Conservation (phyloP, 35 echinoderm and acorn worm genomes). For the Eucidaris tribuloides region DNA sequence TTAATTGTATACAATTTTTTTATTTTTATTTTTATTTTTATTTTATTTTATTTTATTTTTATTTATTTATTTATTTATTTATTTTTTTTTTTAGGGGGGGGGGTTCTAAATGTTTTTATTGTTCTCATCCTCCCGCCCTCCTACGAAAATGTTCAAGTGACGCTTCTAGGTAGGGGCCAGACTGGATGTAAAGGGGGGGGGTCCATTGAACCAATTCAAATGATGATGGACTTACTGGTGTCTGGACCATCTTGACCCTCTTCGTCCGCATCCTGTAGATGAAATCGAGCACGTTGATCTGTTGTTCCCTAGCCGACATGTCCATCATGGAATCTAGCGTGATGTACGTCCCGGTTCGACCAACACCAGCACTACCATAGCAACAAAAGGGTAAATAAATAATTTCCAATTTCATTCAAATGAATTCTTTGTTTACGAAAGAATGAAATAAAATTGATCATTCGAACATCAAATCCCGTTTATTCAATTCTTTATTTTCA, state of each 20-base stretch:
- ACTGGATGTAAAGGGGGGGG: no score
- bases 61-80: no score
- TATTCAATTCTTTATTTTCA: neutral
- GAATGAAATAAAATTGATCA: neutral
- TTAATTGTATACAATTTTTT: no score
- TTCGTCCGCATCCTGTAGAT: slow-evolving; percentile 58
- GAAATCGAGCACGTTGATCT: slow-evolving; percentile 58
- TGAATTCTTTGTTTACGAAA: neutral
- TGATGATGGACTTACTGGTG: slow-evolving; percentile 51
- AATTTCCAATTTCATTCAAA: neutral
- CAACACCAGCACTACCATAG: slow-evolving; percentile 66
- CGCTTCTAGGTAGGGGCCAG: neutral
- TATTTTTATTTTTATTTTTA: no score
- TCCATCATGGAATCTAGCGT: slow-evolving; percentile 77
- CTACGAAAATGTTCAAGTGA: neutral
- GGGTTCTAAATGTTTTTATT: no score
- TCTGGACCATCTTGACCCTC: slow-evolving; percentile 78
- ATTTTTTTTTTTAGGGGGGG: no score
- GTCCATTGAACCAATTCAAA: no score
- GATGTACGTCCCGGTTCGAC: slow-evolving; percentile 72
- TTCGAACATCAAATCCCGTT: neutral
- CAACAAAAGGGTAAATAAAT: neutral
- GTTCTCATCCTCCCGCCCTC: no score
- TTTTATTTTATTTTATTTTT: no score
- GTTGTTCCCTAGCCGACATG: slow-evolving; percentile 32